A percentile compares a stretch with the other conserved stretches of the same genome.
Conservation (phyloP, 2,888 invertebrate species). For the Lathronympha strigana region DNA sequence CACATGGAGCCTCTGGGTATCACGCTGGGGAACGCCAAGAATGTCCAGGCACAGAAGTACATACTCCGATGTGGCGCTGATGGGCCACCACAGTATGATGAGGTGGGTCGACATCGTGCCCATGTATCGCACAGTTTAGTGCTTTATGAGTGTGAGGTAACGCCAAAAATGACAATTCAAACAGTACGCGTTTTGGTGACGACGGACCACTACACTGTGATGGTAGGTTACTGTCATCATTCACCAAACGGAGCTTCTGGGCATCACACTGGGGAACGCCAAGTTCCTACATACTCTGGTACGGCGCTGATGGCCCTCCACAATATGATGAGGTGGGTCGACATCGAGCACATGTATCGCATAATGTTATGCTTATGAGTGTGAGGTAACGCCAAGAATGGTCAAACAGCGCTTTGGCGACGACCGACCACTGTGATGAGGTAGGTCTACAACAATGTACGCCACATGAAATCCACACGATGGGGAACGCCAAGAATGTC, state of each 20-base stretch:
- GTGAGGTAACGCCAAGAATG: no score
- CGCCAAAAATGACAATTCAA: no score
- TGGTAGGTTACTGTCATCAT: no score
- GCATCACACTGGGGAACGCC: not conserved
- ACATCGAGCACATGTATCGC: no score
- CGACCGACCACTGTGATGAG: no score
- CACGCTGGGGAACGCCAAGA: constrained; percentile 73
- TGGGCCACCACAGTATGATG: constrained; percentile 81
- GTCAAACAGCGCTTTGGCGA: no score
- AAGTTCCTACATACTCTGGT: constrained; percentile 74
- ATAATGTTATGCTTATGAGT: no score
- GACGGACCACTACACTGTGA: no score
- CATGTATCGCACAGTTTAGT: no score
- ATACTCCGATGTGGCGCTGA: constrained; percentile 80
- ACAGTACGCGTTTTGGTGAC: no score
- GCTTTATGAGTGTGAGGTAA: no score
- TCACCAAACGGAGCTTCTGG: not conserved
- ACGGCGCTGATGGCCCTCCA: constrained; percentile 80
- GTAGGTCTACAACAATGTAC: no score
- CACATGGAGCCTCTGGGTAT: constrained; percentile 84
- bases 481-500: not conserved
- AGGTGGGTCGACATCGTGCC: constrained; percentile 68
- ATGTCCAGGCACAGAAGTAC: constrained; percentile 69
- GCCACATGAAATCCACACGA: not conserved
- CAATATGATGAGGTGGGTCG: constrained; percentile 83